Conservation (phyloP, 2,797 vertebrate species). For the Sardinella longiceps region DNA sequence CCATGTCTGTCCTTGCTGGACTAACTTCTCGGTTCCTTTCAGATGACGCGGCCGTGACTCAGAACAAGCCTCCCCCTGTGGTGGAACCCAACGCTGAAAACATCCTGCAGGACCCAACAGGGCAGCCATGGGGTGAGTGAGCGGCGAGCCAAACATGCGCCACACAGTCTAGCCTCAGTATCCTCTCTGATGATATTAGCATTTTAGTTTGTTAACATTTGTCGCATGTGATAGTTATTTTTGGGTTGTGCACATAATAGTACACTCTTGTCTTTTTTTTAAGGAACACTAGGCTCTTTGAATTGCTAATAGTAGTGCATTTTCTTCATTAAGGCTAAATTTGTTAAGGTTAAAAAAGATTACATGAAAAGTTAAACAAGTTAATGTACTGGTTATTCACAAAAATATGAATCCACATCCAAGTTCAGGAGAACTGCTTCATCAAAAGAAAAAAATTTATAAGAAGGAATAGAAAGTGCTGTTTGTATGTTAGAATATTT, state of each 20-base stretch:
- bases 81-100: conserved; percentile 46
- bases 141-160: neutral
- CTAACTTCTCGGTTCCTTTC: conserved; percentile 30
- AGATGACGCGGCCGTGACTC: conserved; percentile 53
- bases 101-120: conserved; percentile 44
- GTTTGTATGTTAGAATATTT: no score
- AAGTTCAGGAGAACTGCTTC: neutral
- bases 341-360: neutral
- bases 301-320: neutral
- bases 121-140: conserved; percentile 55
- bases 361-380: no score
- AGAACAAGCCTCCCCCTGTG: conserved; percentile 42
- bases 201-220: conserved; percentile 17
- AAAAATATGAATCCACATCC: neutral
- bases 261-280: neutral
- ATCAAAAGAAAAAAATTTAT: neutral
- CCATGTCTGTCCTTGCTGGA: neutral
- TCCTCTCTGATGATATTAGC: neutral
- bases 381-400: neutral
- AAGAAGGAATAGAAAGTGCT: no score
- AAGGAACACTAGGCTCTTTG: neutral
- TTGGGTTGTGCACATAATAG: neutral
- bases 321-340: neutral
- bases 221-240: conserved; percentile 1
- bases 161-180: neutral